phyloP scores from a whole-genome alignment of 2,797 vertebrate genomes.

The Mormyrops boulengeri region DNA sequence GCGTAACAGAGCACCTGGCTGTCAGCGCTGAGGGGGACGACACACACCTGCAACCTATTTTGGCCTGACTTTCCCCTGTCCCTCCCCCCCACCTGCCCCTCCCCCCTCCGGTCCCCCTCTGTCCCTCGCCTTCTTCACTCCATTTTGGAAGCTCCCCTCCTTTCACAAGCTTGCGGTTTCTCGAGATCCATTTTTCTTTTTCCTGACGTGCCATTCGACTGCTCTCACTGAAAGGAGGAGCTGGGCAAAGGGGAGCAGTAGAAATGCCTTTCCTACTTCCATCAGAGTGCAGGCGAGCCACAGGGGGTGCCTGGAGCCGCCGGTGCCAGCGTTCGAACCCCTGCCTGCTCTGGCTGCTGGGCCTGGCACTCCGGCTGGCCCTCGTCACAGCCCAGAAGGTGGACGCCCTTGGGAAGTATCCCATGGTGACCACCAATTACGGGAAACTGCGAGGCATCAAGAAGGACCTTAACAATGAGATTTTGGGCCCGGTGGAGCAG shows the following conservation, averaged over 20 bases:
- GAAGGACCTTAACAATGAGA: slow-evolving; percentile 87
- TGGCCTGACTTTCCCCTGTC: slow-evolving; percentile 19
- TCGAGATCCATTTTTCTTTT: neutral
- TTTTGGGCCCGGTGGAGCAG: slow-evolving; percentile 83
- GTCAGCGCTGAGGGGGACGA: slow-evolving; percentile 41
- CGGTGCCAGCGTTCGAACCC: slow-evolving; percentile 45
- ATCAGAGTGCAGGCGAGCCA: slow-evolving; percentile 35
- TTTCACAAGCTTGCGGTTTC: neutral
- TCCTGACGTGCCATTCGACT: neutral
- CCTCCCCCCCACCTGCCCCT: slow-evolving; percentile 8
- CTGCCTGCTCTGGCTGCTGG: slow-evolving; percentile 50
- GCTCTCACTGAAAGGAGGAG: slow-evolving; percentile 27
- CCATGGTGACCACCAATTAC: slow-evolving; percentile 81
- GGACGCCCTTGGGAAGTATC: slow-evolving; percentile 66
- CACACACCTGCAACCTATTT: slow-evolving; percentile 16
- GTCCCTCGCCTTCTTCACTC: neutral
- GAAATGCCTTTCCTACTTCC: slow-evolving; percentile 43
- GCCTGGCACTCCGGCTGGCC: slow-evolving; percentile 53
- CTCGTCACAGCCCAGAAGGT: slow-evolving; percentile 58
- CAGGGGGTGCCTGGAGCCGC: slow-evolving; percentile 35
- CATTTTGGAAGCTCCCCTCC: neutral
- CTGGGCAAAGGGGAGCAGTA: neutral
- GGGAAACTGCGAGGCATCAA: slow-evolving; percentile 80
- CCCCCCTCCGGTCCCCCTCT: neutral
- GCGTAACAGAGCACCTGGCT: slow-evolving; percentile 61